phyloP scores from a whole-genome alignment of 2,113 vertebrate genomes.

The Ornithorhynchus anatinus region DNA sequence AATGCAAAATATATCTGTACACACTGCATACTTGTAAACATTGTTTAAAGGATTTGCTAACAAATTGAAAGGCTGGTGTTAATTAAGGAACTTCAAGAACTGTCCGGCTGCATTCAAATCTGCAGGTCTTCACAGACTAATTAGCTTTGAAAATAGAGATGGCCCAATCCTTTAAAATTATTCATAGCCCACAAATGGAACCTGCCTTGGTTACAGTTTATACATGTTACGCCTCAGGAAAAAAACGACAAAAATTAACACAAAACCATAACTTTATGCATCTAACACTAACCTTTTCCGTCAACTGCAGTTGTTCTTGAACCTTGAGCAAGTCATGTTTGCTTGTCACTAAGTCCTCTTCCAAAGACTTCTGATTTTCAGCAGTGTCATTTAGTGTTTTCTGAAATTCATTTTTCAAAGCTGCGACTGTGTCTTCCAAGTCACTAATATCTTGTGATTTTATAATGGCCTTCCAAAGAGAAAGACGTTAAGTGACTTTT shows the following conservation, averaged over 20 bases:
- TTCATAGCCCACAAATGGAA: too few species aligned
- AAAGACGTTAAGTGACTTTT: not conserved
- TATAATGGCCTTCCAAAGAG: slow-evolving; percentile 58
- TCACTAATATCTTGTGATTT: slow-evolving; percentile 78
- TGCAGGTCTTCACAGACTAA: too few species aligned
- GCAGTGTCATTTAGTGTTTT: slow-evolving; percentile 79
- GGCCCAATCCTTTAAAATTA: too few species aligned
- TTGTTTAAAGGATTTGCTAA: too few species aligned
- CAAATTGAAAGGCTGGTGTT: too few species aligned
- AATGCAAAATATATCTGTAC: too few species aligned
- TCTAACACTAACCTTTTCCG: slow-evolving; percentile 84
- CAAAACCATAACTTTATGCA: not conserved
- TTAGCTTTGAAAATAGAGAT: too few species aligned
- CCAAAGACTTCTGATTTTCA: slow-evolving; percentile 85
- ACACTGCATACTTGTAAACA: too few species aligned
- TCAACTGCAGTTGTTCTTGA: slow-evolving; percentile 87
- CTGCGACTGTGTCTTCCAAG: slow-evolving; percentile 85
- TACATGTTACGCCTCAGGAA: not conserved
- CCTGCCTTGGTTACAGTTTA: accelerated
- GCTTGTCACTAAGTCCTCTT: slow-evolving; percentile 84
- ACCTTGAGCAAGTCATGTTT: slow-evolving; percentile 91
- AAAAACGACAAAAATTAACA: not conserved
- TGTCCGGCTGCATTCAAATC: too few species aligned
- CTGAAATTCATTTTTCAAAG: slow-evolving; percentile 87
- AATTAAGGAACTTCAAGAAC: too few species aligned